Base-by-base conservation (phyloP, 2,797 vertebrate species). In the Anguilla pacifica region DNA sequence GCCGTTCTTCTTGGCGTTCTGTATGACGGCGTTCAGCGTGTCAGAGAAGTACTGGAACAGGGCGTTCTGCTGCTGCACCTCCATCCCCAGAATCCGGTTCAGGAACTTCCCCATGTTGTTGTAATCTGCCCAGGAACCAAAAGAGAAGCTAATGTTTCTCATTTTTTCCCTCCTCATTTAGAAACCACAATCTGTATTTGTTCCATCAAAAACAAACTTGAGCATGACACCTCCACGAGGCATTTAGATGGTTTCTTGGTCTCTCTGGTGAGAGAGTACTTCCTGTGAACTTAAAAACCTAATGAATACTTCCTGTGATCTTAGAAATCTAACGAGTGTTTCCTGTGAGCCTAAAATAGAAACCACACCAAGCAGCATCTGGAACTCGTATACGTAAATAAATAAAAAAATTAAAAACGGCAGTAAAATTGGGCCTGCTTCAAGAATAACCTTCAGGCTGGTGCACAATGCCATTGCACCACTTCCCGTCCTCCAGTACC, bases 91-190 rank as follows among this genome's bases (percentile, higher is more conserved):
- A 91, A 99, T 99, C 85, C 99, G 96, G 91, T 99, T 99, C 88
- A 99, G 95, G 91, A 99, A 99, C 91, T 99, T 99, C 81, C 98
- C 99, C 31, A 99, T 99, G 90, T 99, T 99, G 96, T 99, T 99
- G 93, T 99, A 99, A 94, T 99, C 99, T 99, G 94, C 9, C 94
- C 67, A 85, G 82, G 0, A 0, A 88, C 17, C 90, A 3, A 17
- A 7, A 39, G 46, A 88, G 15, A 61, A 85, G 57, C 11, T 11
- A 51, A 31, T 9, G 6, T 43, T 79, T 4, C 39, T n/a, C 35
- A 43, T 43, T 43, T 25, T 6, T 67, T 67, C 0, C 2, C 22
- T n/a, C 61, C 22, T 3, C 3, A n/a, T 67, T 25, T n/a, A 9
- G 5, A n/a, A n/a, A n/a, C 1, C 61, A 2, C 61, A 25, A 25